These are phyloP conservation scores for Sciurus carolinensis DNA, from an alignment of 2,797 vertebrate genomes.

Conservation along the genomic window DNA sequence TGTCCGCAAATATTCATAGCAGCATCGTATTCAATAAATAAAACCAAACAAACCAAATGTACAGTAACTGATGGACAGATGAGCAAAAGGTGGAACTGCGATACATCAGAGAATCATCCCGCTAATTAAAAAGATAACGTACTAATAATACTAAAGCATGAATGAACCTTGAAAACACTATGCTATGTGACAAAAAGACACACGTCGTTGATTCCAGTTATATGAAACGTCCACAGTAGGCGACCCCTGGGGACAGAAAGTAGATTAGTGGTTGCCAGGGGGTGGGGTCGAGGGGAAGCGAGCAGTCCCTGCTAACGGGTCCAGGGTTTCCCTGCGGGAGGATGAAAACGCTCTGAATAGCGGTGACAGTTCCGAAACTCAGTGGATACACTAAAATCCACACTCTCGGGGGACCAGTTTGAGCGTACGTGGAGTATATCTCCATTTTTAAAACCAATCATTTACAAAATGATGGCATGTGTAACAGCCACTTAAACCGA, in stretches of 20 bases:
- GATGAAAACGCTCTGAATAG: not conserved
- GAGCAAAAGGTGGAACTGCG: not conserved
- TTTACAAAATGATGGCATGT: not conserved
- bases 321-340: not conserved
- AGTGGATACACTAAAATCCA: not conserved
- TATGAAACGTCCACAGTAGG: not conserved
- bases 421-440: not conserved
- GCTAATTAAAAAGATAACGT: not conserved
- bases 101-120: not conserved
- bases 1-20: not conserved
- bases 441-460: not conserved
- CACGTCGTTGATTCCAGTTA: not conserved
- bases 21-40: not conserved
- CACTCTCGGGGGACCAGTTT: not conserved
- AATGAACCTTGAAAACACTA: not conserved
- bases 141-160: not conserved
- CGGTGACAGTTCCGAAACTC: constrained; percentile 19
- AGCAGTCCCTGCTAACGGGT: not conserved
- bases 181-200: not conserved
- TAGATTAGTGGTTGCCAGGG: not conserved
- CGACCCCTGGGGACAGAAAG: constrained; percentile 21
- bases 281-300: not conserved
- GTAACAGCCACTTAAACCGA: not conserved
- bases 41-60: not conserved
- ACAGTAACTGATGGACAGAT: not conserved